Evolutionary conservation across 2,888 invertebrate species (phyloP), one percentile per base, ranked within the genome.

Genomic region (Eurytoma californica): DNA sequence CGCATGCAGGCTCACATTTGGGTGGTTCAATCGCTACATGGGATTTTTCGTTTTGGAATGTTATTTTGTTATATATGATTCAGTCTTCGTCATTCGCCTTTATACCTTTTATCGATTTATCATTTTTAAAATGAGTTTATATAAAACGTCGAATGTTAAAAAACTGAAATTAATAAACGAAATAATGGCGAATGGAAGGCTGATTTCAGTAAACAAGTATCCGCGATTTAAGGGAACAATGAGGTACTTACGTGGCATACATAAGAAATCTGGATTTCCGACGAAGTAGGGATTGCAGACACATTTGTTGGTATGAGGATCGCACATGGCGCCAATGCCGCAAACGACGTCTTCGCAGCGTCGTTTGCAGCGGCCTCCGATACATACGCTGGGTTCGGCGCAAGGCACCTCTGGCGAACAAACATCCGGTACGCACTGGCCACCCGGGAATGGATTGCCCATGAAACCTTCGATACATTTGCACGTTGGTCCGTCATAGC

Each of bases 401-500:
- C 97, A 97, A 0, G 96, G 95, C 72, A 94, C 92, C 0, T 93
- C 93, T 3, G 94, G 92, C 0, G 96, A 96, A 89, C 97, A 97
- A 72, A 96, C 92, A 90, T 97, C 97, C 72, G 95, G 94, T 74
- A 92, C 92, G 87, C 97, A 97, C 74, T 92, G 93, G 57, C 97
- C 97, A 39, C 97, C 97, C 0, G 97, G 96, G 92, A 97, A 97
- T 9, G 97, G 97, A 91, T 97, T 97, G 24, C 97, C 97, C 77
- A 94, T 93, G 89, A 94, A 95, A 66, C 97, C 97, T 88, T 96
- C 95, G 2, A 95, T 93, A 86, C 97, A 97, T 87, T 96, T 95
- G 88, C 97, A 97, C 5, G 97, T 97, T 18, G 97, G 96, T 16
- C 97, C 97, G 24, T 93, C 93, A 83, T 94, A 93, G 51, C 96